Evolutionary conservation across 53 echinoderm and acorn worm genomes (phyloP).

Genomic region (Pentamera pediparva): DNA sequence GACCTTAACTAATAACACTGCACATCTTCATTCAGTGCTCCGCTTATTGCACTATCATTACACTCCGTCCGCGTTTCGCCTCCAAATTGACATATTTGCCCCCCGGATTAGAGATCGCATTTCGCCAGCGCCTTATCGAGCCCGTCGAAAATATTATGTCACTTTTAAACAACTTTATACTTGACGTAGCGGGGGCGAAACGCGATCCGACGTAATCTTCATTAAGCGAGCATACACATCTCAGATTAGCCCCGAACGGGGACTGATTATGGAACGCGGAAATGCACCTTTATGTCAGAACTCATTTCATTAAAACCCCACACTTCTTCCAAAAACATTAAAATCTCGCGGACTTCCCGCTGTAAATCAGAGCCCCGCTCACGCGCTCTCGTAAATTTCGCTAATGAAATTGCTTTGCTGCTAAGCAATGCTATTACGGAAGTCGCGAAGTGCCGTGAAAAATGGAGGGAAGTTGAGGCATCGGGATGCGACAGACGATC

Average conservation of each 20-base stretch:
- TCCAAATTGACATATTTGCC: too few relatives aligned
- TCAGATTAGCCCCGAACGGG: constrained; percentile 8
- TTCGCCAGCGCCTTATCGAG: too few relatives aligned
- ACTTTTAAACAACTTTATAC: too few relatives aligned
- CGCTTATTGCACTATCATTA: too few relatives aligned
- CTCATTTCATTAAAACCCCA: constrained; percentile 33
- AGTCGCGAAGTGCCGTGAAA: neutral
- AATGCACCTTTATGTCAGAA: constrained; percentile 25
- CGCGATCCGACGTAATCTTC: constrained; percentile 30
- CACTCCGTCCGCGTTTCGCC: too few relatives aligned
- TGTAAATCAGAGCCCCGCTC: constrained; percentile 19
- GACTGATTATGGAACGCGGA: constrained; percentile 18
- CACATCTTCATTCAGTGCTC: too few relatives aligned
- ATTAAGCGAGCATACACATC: constrained; percentile 2
- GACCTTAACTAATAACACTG: too few relatives aligned
- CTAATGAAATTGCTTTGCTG: constrained; percentile 33
- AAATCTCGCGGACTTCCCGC: constrained; percentile 24
- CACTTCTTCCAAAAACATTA: constrained; percentile 31
- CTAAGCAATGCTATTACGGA: constrained; percentile 24
- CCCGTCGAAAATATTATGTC: too few relatives aligned
- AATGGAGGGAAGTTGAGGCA: too few relatives aligned
- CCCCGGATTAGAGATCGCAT: too few relatives aligned
- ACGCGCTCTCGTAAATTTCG: constrained; percentile 26
- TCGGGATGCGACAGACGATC: too few relatives aligned
- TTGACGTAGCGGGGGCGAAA: too few relatives aligned